Base-by-base conservation (phyloP, 2,797 vertebrate genomes). In the Propithecus deckenii region DNA sequence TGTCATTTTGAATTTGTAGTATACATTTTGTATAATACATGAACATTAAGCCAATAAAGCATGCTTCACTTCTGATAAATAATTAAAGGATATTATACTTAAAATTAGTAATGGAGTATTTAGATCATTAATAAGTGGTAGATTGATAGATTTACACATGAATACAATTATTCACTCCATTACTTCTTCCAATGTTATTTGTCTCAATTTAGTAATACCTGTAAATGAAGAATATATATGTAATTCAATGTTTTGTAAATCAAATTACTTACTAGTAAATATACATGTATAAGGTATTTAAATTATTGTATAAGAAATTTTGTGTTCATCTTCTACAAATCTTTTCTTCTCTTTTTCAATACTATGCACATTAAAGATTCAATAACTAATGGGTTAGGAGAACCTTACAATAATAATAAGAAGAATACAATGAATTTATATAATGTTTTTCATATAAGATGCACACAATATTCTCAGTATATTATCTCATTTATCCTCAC, bases 401-500 rank as follows among this genome's bases (percentile, higher is more conserved):
- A 94, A 79, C 2, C 17, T n/a, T 85, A 50, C 23, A 78, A 80
- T 74, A 86, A 84, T 79, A 91, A 52, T 43, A 65, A 76, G 17
- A 95, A 69, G 32, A 89, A 63, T 41, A 87, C 5, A 69, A 43
- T 69, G 32, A 83, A 61, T 86, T 79, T 89, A 43, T 59, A 75
- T 67, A 46, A 17, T 25, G 2, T n/a, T 7, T 87, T 91, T 80
- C 63, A 0, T 59, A 25, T 85, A 75, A 55, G 48, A 52, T 81
- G 5, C 15, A 85, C 55, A 84, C 20, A 72, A 25, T 75, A 74
- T 17, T 89, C 93, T 90, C 10, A 94, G 79, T 55, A 89, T 84
- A 93, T 85, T 90, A 90, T 88, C 74, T 89, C 35, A 65, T 91
- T 93, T 89, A 89, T 89, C 14, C 46, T 83, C 74, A 65, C 30